Conservation (phyloP, 2,113 vertebrate species). For the Dolichallabes microphthalmus region DNA sequence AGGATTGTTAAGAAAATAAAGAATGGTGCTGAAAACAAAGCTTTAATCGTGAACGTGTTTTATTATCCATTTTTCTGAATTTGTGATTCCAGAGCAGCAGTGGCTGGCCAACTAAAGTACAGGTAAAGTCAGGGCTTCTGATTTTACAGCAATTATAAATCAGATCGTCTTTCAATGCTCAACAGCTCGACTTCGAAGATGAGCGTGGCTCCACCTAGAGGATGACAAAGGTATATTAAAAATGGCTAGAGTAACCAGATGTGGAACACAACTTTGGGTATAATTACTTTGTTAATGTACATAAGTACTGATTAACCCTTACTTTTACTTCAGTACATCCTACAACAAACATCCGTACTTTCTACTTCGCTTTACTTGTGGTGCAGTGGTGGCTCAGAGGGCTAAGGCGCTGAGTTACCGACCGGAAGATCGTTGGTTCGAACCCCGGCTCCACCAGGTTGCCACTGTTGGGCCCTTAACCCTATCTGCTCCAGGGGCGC, state of each 20-base stretch:
- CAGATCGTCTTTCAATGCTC: constrained; percentile 82
- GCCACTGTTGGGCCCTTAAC: too few species aligned
- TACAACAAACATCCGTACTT: too few species aligned
- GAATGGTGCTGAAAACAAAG: constrained; percentile 50
- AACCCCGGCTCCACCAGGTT: too few species aligned
- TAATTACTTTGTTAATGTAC: too few species aligned
- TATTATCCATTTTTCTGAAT: neutral
- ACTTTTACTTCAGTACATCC: too few species aligned
- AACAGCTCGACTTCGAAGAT: constrained; percentile 89
- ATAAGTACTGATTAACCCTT: too few species aligned
- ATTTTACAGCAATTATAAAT: constrained; percentile 72
- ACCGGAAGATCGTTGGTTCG: too few species aligned
- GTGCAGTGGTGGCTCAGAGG: too few species aligned
- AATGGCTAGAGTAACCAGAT: neutral
- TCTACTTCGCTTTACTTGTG: too few species aligned
- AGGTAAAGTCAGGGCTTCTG: neutral
- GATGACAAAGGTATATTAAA: neutral
- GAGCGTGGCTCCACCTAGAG: constrained; percentile 82
- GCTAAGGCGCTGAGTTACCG: too few species aligned
- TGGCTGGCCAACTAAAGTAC: neutral
- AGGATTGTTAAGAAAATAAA: constrained; percentile 51
- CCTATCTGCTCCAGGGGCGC: too few species aligned
- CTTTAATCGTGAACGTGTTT: neutral
- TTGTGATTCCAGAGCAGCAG: constrained; percentile 1
- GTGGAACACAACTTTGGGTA: too few species aligned